Evolutionary conservation across 2,113 vertebrate species (phyloP), one percentile per base, ranked within the genome.

Genomic region (Myocastor coypus): DNA sequence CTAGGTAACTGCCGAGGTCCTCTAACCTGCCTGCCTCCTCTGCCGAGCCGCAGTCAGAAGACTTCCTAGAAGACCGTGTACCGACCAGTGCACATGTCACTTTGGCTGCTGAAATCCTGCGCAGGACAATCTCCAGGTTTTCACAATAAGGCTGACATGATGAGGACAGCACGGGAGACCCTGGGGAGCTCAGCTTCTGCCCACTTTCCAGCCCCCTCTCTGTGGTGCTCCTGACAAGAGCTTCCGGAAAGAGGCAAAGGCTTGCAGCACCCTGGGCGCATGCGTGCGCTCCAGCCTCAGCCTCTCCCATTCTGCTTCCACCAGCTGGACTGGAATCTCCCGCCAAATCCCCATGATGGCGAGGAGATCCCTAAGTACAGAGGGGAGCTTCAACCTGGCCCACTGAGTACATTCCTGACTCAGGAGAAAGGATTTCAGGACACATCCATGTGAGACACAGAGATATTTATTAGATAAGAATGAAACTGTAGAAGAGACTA

Each of bases 81-180:
- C 63, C 77, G 17, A n/a, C n/a, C 64, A 82, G 46, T 71, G 91
- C n/a, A 17, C 63, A 26, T 17, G 22, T 37, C 68, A 75, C 10
- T 34, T 4, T 5, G 64, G 28, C 30, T 89, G 78, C 92, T 94
- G 34, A 93, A 83, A 50, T 46, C 34, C 68, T 69, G 83, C 57
- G 57, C 1, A 64, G 28, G 24, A 24, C 55, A 37, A 75, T 20
- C 75, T 46, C 55, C 22, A 6, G 12, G 12, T 30, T 95, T 95
- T 93, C 84, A 87, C 46, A 92, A 63, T 83, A 73, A 89, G 26
- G 22, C 24, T 84, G 50, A 91, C 83, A 89, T 73, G 71, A 32
- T 32, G 30, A 46, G 37, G 30, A 13, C 46, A 34, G 40, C 40
- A 71, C 3, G 32, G 1, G 55, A 16, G 57, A 42, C 3, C 17